Conservation (phyloP, 2,888 invertebrate genomes). For the Megamerina dolium region DNA sequence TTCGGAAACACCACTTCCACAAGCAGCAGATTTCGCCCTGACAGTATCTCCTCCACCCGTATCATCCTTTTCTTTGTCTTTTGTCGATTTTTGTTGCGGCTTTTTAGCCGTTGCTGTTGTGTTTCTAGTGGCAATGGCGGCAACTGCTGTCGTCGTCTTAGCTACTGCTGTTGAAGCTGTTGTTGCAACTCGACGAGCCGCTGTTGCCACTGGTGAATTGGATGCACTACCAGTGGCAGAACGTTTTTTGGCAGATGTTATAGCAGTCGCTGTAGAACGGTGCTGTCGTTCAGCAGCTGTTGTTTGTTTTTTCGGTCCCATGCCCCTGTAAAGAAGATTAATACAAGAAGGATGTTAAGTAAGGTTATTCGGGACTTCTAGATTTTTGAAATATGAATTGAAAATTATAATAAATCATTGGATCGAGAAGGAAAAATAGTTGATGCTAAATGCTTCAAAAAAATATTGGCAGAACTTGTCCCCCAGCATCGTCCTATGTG, state of each 20-base stretch:
- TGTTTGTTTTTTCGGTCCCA: slow-evolving; percentile 46
- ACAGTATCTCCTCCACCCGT: not conserved
- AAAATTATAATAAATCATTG: too few relatives aligned
- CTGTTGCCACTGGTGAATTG: slow-evolving; percentile 20
- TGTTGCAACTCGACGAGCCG: slow-evolving; percentile 10
- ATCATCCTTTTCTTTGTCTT: slow-evolving; percentile 9
- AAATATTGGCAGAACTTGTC: too few relatives aligned
- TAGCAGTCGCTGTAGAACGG: slow-evolving; percentile 25
- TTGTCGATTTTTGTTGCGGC: not conserved
- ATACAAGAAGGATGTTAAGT: too few relatives aligned
- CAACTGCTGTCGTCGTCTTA: slow-evolving; percentile 7
- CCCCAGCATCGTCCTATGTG: too few relatives aligned
- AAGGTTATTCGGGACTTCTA: too few relatives aligned
- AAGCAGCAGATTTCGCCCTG: slow-evolving; percentile 5
- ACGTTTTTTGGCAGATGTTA: slow-evolving; percentile 32
- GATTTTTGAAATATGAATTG: too few relatives aligned
- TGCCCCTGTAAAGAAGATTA: slow-evolving; percentile 24
- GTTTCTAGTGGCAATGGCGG: not conserved
- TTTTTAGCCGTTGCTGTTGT: slow-evolving; percentile 12
- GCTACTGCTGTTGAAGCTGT: slow-evolving; percentile 13
- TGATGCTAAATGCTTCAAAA: too few relatives aligned
- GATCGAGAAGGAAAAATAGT: too few relatives aligned
- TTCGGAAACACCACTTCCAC: too few relatives aligned
- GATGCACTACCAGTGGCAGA: slow-evolving; percentile 19
- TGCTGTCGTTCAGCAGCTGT: slow-evolving; percentile 41